Conservation (phyloP, 1,140 invertebrate species). For the Drosophila nikananu region DNA sequence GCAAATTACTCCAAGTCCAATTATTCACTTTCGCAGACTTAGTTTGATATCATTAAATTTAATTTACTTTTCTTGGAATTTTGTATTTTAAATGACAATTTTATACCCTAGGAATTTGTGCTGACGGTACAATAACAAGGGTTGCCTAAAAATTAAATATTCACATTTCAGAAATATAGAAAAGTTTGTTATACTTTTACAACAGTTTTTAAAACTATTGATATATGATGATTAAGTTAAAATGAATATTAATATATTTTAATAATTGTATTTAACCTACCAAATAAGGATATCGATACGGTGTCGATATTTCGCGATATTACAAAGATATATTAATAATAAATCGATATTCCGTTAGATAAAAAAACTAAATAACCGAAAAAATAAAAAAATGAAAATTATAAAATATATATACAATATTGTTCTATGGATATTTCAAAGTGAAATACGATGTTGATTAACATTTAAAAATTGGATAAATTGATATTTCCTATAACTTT, state of each 20-base stretch:
- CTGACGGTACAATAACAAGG: neutral
- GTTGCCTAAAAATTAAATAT: neutral
- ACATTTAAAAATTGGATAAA: neutral
- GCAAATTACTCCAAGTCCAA: constrained; percentile 9
- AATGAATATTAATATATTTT: neutral
- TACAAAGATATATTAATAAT: neutral
- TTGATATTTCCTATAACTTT: too few species aligned
- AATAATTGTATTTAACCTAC: neutral
- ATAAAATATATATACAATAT: too few species aligned
- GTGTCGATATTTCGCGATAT: neutral
- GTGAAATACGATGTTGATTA: neutral
- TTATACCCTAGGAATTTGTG: neutral
- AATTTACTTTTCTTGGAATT: constrained; percentile 23
- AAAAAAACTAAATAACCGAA: neutral
- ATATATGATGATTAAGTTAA: neutral
- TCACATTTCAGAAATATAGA: neutral
- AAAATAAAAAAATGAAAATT: neutral
- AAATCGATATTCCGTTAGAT: neutral
- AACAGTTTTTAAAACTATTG: neutral
- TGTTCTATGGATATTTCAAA: too few species aligned
- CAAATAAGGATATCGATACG: neutral
- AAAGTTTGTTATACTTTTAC: neutral
- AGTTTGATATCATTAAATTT: constrained; percentile 19
- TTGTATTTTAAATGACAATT: constrained; percentile 4
- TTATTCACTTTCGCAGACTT: constrained; percentile 18